These are phyloP conservation scores for Ginglymostoma cirratum DNA, from an alignment of 2,113 vertebrate species.

Conservation along the genomic window DNA sequence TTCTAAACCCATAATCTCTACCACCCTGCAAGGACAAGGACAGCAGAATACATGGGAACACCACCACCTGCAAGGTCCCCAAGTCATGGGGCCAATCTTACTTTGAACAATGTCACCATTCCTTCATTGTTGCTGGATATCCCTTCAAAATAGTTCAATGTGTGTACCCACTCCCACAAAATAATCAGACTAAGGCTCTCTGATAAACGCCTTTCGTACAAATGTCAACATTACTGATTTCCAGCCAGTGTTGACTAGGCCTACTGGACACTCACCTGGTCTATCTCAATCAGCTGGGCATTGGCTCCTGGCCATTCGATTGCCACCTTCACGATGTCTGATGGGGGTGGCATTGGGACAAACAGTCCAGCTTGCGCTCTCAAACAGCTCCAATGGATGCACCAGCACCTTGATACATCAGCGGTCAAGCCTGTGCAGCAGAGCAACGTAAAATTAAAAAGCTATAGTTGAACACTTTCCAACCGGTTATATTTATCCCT, in stretches of 20 bases:
- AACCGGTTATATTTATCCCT: background rate
- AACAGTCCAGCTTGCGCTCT: background rate
- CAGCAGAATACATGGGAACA: background rate
- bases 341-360: slow-evolving; percentile 80
- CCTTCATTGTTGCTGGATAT: background rate
- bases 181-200: background rate
- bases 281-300: slow-evolving; percentile 92
- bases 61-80: background rate
- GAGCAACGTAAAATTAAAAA: background rate
- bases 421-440: background rate
- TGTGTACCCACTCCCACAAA: background rate
- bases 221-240: background rate
- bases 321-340: slow-evolving; percentile 94
- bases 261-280: slow-evolving; percentile 70
- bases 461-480: background rate
- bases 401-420: background rate
- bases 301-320: slow-evolving; percentile 97
- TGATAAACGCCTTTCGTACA: background rate
- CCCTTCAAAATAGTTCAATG: background rate
- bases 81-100: too few species aligned
- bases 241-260: background rate
- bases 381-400: background rate
- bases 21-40: too few species aligned
- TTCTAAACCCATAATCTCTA: background rate
- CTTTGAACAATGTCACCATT: background rate